These are phyloP conservation scores for Drosophila dunni DNA, from an alignment of 1,140 invertebrate species.

Conservation along the genomic window DNA sequence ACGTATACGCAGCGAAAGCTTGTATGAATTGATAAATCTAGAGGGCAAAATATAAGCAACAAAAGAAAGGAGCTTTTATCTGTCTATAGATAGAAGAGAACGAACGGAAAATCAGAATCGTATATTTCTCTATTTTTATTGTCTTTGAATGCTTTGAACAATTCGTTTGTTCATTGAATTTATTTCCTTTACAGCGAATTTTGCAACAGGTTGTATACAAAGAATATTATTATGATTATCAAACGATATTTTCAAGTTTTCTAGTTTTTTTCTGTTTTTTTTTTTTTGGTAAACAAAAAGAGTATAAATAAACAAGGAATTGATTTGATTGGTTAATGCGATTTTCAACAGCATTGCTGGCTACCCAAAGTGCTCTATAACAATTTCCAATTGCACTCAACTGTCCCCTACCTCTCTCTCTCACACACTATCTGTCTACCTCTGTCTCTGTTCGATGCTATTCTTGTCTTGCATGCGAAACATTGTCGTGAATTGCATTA, in stretches of 20 bases:
- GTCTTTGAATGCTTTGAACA: constrained; percentile 20
- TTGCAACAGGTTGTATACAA: constrained; percentile 73
- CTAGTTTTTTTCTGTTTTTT: not conserved
- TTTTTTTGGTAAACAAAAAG: constrained; percentile 31
- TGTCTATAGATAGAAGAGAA: not conserved
- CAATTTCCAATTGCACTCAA: constrained; percentile 26
- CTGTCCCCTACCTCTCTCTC: not conserved
- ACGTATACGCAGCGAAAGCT: constrained; percentile 74
- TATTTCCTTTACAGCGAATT: constrained; percentile 20
- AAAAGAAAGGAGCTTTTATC: constrained; percentile 54
- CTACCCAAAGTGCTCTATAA: constrained; percentile 31
- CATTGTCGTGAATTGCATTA: constrained; percentile 30
- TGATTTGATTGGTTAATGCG: constrained; percentile 37
- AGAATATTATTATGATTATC: constrained; percentile 12
- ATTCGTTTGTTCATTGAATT: constrained; percentile 10
- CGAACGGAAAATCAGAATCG: not conserved
- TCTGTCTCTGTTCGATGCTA: constrained; percentile 17
- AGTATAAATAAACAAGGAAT: constrained; percentile 34
- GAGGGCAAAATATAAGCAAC: constrained; percentile 15
- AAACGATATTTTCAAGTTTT: not conserved
- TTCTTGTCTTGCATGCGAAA: constrained; percentile 43
- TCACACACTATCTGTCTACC: not conserved
- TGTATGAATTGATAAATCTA: constrained; percentile 35
- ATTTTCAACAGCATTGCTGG: constrained; percentile 37
- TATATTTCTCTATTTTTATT: constrained; percentile 6